Evolutionary conservation across 2,888 invertebrate species (phyloP), one percentile per base, ranked within the genome.

Genomic region (Leptopilina drosophilae): DNA sequence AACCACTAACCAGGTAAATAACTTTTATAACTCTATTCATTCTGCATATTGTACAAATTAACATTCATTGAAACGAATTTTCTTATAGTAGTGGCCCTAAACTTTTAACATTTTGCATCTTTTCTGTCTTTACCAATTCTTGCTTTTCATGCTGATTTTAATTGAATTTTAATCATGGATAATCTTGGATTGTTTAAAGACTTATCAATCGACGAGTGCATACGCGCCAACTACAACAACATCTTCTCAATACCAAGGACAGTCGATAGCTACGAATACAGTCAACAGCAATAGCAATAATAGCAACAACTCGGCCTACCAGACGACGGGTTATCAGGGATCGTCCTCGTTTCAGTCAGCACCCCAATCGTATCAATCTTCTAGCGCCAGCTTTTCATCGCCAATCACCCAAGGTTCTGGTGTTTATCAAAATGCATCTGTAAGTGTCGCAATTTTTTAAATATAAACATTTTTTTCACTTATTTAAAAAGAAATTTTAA

Each of bases 311-410:
- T 87, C 90, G 7, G 89, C 87, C 1, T 91, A 91, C 83, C 91
- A 91, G 82, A 85, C 87, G 20, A 85, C 88, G 64, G 89, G 88
- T 62, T 91, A 91, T 80, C 91, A 90, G 80, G 89, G 88, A 76
- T 87, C 91, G 5, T 89, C 91, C 75, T 90, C 91, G 40, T 91
- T 91, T 82, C 91, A 89, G 73, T 87, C 90, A 64, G 88, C 91
- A 12, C 88, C 88, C 3, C 91, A 91, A 86, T 87, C 89, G 79
- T 91, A 91, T 86, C 91, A 91, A 83, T 88, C 89, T 76, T 90
- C 91, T 77, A 91, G 83, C 59, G 89, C 91, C 33, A 91, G 89
- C 1, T 91, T 91, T 64, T 88, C 89, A 1, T 90, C 91, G 66
- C 91, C 91, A 26, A 90, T 91, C 76, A 91, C 90, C 53, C 91